Evolutionary conservation across 2,888 invertebrate species (phyloP).

Genomic region (Ditula angustiorana): DNA sequence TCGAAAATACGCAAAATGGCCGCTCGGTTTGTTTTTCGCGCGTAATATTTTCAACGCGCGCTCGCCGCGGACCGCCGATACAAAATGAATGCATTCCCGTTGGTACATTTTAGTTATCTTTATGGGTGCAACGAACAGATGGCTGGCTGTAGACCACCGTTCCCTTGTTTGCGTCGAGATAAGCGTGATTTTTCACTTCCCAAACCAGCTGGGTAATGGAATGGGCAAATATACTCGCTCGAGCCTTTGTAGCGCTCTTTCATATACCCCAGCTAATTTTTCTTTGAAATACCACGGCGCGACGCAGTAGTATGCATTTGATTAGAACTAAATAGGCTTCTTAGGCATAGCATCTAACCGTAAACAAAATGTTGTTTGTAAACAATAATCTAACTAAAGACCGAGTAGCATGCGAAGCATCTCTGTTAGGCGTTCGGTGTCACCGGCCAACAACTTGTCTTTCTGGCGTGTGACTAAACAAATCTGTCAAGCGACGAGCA

Average conservation of each 20-base stretch:
- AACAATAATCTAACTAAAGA: constrained; percentile 63
- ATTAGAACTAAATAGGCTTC: neutral
- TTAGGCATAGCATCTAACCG: constrained; percentile 4
- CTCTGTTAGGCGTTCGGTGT: constrained; percentile 64
- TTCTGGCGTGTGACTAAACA: constrained; percentile 47
- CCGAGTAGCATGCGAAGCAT: constrained; percentile 56
- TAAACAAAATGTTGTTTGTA: constrained; percentile 67
- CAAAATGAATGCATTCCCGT: constrained; percentile 76
- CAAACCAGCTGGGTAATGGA: constrained; percentile 78
- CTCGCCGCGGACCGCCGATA: constrained; percentile 70
- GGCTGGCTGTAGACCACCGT: constrained; percentile 76
- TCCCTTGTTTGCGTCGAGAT: constrained; percentile 76
- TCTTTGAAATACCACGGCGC: constrained; percentile 55
- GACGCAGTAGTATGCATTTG: constrained; percentile 14
- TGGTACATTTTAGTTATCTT: constrained; percentile 81
- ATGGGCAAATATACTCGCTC: constrained; percentile 72
- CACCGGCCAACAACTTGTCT: constrained; percentile 58
- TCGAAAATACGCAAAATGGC: constrained; percentile 81
- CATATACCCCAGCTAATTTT: constrained; percentile 71
- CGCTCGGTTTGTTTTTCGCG: constrained; percentile 72
- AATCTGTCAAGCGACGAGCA: constrained; percentile 44
- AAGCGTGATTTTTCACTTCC: constrained; percentile 84
- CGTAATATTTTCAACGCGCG: constrained; percentile 68
- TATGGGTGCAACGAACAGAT: constrained; percentile 85
- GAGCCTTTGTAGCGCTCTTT: constrained; percentile 69